Conservation (phyloP, 1,140 invertebrate species). For the Drosophila orena region DNA sequence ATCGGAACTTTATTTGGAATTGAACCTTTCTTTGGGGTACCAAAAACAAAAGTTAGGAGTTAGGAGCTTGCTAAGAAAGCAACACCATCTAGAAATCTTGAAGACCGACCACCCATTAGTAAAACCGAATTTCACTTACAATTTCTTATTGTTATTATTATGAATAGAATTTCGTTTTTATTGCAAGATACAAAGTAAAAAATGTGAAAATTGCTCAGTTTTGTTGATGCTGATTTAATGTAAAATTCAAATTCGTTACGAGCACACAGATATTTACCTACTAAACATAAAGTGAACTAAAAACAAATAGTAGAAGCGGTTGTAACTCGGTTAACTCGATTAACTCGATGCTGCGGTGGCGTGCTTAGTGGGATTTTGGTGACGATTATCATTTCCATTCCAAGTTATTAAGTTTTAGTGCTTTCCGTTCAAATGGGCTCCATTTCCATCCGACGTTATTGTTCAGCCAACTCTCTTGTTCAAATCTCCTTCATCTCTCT, state of each 20-base stretch:
- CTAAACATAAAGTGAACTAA: constrained; percentile 83
- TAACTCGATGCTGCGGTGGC: constrained; percentile 68
- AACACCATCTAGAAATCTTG: background rate
- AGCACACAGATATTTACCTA: constrained; percentile 83
- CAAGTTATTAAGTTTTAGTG: constrained; percentile 14
- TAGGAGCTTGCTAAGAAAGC: no score
- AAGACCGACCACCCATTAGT: constrained; percentile 19
- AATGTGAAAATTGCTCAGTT: constrained; percentile 80
- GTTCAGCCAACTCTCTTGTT: constrained; percentile 60
- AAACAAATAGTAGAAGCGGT: constrained; percentile 65
- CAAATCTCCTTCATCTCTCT: constrained; percentile 39
- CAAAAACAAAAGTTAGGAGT: no score
- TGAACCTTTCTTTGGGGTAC: no score
- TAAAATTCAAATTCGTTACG: constrained; percentile 78
- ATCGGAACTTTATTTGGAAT: no score
- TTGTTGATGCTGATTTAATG: constrained; percentile 74
- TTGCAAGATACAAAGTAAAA: constrained; percentile 82
- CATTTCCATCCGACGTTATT: constrained; percentile 25
- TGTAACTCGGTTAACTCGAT: constrained; percentile 70
- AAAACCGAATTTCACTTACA: constrained; percentile 26
- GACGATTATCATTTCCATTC: constrained; percentile 28
- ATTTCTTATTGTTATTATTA: constrained; percentile 65
- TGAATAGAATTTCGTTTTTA: constrained; percentile 73
- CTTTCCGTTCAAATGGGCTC: constrained; percentile 1
- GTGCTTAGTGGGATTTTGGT: constrained; percentile 45